These are phyloP conservation scores for Pygmarrhopalites habei DNA, from an alignment of 1,140 invertebrate species.

Conservation along the genomic window DNA sequence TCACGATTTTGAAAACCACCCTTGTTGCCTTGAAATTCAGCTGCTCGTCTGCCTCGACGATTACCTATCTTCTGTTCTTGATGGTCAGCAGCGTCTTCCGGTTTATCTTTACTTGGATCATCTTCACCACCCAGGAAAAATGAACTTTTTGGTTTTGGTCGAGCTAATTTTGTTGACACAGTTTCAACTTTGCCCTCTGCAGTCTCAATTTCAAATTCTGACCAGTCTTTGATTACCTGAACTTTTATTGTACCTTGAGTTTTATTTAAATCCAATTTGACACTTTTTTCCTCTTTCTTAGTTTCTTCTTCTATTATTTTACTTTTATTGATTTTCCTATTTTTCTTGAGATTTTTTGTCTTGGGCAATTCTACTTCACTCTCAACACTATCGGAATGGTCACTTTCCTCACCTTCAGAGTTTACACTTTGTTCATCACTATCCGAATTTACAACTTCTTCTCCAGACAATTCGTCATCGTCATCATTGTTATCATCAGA, in stretches of 20 bases:
- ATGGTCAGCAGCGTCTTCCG: too few relatives aligned
- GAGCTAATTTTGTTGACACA: not conserved
- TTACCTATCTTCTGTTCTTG: slow-evolving; percentile 11
- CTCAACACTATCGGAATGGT: not conserved
- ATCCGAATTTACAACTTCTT: too few relatives aligned
- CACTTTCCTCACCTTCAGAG: too few relatives aligned
- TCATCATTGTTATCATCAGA: too few relatives aligned
- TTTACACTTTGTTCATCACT: too few relatives aligned
- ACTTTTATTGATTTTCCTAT: not conserved
- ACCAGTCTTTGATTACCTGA: slow-evolving; percentile 21
- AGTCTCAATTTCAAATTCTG: slow-evolving; percentile 18
- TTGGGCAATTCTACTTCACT: not conserved
- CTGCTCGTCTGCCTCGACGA: too few relatives aligned
- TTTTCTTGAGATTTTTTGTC: not conserved
- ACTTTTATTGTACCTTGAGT: slow-evolving; percentile 25
- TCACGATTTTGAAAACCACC: too few relatives aligned
- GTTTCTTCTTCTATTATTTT: not conserved
- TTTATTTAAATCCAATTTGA: slow-evolving; percentile 18
- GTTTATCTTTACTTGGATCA: not conserved
- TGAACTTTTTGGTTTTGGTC: slow-evolving; percentile 27
- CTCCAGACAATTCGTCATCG: too few relatives aligned
- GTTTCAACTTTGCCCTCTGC: not conserved
- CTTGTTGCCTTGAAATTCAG: too few relatives aligned
- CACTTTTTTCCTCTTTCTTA: not conserved
- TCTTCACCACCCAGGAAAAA: slow-evolving; percentile 39